Conservation (phyloP, 2,888 invertebrate genomes). For the Chironomus tentans region DNA sequence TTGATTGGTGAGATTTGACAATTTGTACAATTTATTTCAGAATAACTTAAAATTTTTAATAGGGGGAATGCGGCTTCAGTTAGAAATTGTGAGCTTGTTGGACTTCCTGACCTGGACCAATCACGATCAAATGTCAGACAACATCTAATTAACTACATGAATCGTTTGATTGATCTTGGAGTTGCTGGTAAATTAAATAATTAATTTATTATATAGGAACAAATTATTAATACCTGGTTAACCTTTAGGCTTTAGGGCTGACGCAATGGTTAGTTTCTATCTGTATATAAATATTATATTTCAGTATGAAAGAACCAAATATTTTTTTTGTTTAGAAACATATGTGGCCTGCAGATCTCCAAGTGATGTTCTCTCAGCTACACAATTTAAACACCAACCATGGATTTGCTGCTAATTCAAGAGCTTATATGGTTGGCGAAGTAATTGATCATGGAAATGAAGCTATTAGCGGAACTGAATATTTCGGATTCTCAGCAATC, state of each 20-base stretch:
- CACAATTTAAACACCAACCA: constrained; percentile 43
- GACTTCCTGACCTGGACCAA: constrained; percentile 59
- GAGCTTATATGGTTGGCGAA: constrained; percentile 49
- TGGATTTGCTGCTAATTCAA: constrained; percentile 44
- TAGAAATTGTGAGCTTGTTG: constrained; percentile 10
- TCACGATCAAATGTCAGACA: constrained; percentile 51
- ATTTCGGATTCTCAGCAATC: constrained; percentile 51
- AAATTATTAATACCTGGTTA: constrained; percentile 40
- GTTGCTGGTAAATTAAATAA: constrained; percentile 69
- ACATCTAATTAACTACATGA: constrained; percentile 44
- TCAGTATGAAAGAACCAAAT: too few relatives aligned
- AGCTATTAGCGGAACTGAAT: constrained; percentile 42
- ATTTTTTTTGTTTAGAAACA: too few relatives aligned
- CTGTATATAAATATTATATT: too few relatives aligned
- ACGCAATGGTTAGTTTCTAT: too few relatives aligned
- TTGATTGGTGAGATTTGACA: constrained; percentile 44
- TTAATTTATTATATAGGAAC: constrained; percentile 59
- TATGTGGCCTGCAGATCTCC: constrained; percentile 48
- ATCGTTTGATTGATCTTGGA: constrained; percentile 53
- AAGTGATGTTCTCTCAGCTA: constrained; percentile 44
- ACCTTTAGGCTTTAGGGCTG: constrained; percentile 46
- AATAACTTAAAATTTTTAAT: background rate
- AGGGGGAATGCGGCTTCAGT: constrained; percentile 38
- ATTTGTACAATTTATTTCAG: constrained; percentile 1
- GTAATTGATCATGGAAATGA: constrained; percentile 46